These are phyloP conservation scores for Mamestra brassicae DNA, from an alignment of 2,888 invertebrate genomes.

Conservation along the genomic window DNA sequence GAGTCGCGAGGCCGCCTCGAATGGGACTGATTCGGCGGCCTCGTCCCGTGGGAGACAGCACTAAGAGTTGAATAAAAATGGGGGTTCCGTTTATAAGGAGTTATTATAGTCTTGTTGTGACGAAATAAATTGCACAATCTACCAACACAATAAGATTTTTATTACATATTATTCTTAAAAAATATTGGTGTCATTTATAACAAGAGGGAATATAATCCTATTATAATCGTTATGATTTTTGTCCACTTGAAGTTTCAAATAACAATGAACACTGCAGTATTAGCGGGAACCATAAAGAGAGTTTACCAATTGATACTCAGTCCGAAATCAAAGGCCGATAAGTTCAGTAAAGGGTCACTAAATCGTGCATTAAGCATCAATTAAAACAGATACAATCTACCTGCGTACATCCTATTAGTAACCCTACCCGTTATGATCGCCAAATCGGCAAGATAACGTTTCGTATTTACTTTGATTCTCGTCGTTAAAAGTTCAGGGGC, in stretches of 20 bases:
- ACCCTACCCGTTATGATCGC: conserved; percentile 89
- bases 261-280: conserved; percentile 15
- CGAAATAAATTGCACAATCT: neutral
- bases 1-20: conserved; percentile 69
- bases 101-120: conserved; percentile 45
- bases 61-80: conserved; percentile 58
- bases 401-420: conserved; percentile 84
- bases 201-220: neutral
- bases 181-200: too few species aligned
- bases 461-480: conserved; percentile 91
- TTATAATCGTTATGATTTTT: neutral
- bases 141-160: too few species aligned
- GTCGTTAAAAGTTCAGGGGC: conserved; percentile 90
- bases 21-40: conserved; percentile 78
- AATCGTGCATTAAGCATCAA: conserved; percentile 71
- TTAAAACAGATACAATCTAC: conserved; percentile 77
- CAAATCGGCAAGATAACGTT: conserved; percentile 90
- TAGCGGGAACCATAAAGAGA: conserved; percentile 19
- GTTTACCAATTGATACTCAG: conserved; percentile 48
- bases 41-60: conserved; percentile 74
- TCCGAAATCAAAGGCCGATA: conserved; percentile 56
- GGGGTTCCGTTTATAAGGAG: conserved; percentile 54
- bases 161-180: neutral
- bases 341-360: conserved; percentile 67
- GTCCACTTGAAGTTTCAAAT: neutral